These are phyloP conservation scores for Drosophila prostipennis DNA, from an alignment of 2,888 invertebrate species.

Conservation along the genomic window DNA sequence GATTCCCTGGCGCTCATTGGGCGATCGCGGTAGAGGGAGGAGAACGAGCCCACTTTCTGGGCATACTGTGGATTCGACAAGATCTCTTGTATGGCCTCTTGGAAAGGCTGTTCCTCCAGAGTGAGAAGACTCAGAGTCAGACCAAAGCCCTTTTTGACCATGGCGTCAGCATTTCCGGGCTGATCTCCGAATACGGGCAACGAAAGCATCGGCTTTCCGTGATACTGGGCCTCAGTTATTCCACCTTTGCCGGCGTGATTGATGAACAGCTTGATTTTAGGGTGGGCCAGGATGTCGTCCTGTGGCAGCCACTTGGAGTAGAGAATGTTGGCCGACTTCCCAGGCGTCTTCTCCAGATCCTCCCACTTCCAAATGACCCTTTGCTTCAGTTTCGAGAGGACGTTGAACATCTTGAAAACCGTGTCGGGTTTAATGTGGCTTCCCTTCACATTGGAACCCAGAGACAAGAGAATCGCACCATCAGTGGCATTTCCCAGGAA, in stretches of 20 bases:
- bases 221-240: background rate
- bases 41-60: background rate
- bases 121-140: background rate
- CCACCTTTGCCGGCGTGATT: background rate
- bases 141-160: background rate
- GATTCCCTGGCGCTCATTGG: background rate
- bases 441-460: slow-evolving; percentile 4
- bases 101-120: background rate
- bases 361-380: slow-evolving; percentile 10
- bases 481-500: slow-evolving; percentile 3
- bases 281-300: background rate
- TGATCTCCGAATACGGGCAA: background rate
- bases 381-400: background rate
- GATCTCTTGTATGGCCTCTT: background rate
- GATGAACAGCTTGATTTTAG: background rate
- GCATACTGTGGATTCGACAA: background rate
- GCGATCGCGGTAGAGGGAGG: slow-evolving; percentile 1
- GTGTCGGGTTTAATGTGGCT: background rate
- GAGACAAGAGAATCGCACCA: slow-evolving; percentile 1
- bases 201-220: background rate
- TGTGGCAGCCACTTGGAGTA: slow-evolving; percentile 5
- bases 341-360: slow-evolving; percentile 3
- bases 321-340: background rate
- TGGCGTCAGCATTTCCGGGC: background rate
- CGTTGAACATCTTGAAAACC: background rate